These are phyloP conservation scores for Elmis aenea DNA, from an alignment of 2,888 invertebrate genomes.

Conservation along the genomic window DNA sequence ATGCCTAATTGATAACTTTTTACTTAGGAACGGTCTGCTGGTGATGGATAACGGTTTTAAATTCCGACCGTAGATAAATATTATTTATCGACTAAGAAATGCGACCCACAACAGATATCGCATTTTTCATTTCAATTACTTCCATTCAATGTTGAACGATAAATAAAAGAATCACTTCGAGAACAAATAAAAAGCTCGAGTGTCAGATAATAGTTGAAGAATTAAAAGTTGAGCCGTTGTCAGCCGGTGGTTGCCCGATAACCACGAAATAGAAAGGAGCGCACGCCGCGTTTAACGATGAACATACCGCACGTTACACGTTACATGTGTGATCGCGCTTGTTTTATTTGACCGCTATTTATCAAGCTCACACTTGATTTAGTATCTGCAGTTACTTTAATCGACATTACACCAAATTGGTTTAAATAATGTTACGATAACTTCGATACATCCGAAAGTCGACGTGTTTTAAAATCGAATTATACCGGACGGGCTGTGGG, in stretches of 20 bases:
- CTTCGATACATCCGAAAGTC: too few species aligned
- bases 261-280: constrained; percentile 16
- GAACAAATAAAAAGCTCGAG: constrained; percentile 34
- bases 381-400: constrained; percentile 34
- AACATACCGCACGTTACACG: constrained; percentile 18
- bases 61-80: constrained; percentile 20
- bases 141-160: constrained; percentile 32
- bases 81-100: constrained; percentile 8
- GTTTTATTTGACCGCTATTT: constrained; percentile 26
- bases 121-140: constrained; percentile 39
- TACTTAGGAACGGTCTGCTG: constrained; percentile 13
- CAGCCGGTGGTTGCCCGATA: constrained; percentile 33
- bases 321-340: constrained; percentile 25
- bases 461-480: too few species aligned
- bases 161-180: constrained; percentile 35
- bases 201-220: constrained; percentile 34
- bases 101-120: constrained; percentile 29
- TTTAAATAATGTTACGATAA: constrained; percentile 18
- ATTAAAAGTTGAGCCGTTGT: constrained; percentile 37
- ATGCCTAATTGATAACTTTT: constrained; percentile 23
- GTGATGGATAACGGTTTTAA: constrained; percentile 25
- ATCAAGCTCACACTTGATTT: constrained; percentile 39
- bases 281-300: constrained; percentile 11
- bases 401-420: constrained; percentile 15
- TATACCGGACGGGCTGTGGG: too few species aligned